Percentiles rank a stretch among this genome's conserved stretches.
These are phyloP conservation scores for Ursus arctos DNA, from an alignment of 2,113 vertebrate species.

Conservation along the genomic window DNA sequence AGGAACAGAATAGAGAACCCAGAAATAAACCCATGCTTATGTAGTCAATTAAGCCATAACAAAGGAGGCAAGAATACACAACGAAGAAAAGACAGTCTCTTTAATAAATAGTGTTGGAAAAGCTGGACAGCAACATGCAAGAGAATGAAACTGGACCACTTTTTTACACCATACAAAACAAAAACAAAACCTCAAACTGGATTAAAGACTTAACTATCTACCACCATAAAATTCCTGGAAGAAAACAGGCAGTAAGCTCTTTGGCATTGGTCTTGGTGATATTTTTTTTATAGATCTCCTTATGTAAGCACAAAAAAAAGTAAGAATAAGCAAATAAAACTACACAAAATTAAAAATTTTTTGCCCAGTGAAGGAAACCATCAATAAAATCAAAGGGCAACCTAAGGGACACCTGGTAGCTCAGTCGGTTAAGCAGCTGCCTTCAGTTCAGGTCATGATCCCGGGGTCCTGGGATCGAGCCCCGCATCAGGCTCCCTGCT, in stretches of 20 bases:
- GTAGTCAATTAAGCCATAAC: not conserved
- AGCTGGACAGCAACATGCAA: not conserved
- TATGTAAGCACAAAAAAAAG: not conserved
- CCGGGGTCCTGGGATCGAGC: not conserved
- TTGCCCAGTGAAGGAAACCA: not conserved
- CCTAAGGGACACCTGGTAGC: not conserved
- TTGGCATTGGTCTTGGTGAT: not conserved
- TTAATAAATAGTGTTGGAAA: not conserved
- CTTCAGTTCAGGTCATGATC: not conserved
- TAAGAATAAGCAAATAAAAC: not conserved
- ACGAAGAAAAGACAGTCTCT: not conserved
- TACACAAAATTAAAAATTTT: not conserved
- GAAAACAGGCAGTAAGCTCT: not conserved
- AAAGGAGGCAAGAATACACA: not conserved
- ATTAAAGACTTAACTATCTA: not conserved
- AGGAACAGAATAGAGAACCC: not conserved
- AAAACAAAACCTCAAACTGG: not conserved
- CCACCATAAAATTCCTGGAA: not conserved
- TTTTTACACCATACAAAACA: not conserved
- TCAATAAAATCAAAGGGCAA: not conserved
- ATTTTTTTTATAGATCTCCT: not conserved
- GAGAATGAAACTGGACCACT: not conserved
- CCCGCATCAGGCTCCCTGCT: accelerated
- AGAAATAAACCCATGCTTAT: not conserved
- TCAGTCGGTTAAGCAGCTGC: not conserved